Conservation (phyloP, 2,888 invertebrate genomes). For the Cantharis rustica region DNA sequence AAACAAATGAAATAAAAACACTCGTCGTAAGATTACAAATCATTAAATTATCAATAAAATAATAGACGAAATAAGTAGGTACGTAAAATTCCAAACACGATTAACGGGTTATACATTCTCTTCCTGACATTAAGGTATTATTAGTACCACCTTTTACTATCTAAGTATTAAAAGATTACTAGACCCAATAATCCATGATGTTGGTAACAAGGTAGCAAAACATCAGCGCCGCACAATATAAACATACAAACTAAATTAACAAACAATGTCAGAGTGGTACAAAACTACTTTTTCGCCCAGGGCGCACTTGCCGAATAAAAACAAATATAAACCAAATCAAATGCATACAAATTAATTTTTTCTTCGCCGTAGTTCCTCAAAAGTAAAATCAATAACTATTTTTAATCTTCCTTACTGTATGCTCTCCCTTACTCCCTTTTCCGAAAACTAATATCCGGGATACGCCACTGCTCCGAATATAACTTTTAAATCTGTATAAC, state of each 20-base stretch:
- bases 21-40: neutral
- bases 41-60: conserved; percentile 2
- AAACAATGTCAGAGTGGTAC: neutral
- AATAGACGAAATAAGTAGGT: neutral
- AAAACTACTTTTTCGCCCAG: neutral
- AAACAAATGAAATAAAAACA: neutral
- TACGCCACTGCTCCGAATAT: neutral
- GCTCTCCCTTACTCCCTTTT: neutral
- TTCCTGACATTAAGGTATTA: conserved; percentile 4
- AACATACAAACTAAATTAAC: neutral
- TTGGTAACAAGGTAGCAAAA: neutral
- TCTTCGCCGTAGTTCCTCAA: neutral
- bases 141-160: neutral
- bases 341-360: neutral
- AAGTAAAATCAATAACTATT: neutral
- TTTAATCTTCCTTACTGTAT: neutral
- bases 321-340: neutral
- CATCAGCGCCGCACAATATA: neutral
- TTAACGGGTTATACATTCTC: conserved; percentile 5
- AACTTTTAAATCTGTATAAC: neutral
- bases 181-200: neutral
- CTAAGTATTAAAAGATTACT: neutral
- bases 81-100: conserved; percentile 5
- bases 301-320: neutral
- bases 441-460: neutral